phyloP scores from a whole-genome alignment of 2,888 invertebrate species.

The Euproctis similis region DNA sequence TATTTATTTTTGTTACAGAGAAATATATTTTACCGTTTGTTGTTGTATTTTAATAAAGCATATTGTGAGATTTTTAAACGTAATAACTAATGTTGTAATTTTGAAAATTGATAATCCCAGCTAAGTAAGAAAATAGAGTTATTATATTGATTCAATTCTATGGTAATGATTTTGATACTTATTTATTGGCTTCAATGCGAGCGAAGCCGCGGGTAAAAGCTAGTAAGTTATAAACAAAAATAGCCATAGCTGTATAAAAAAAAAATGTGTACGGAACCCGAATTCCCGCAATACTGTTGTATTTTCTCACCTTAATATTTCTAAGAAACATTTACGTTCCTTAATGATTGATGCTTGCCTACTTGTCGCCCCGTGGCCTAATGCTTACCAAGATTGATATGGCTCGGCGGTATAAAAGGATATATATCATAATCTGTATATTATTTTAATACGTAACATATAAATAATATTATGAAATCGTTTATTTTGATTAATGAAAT shows the following conservation, averaged over 20 bases:
- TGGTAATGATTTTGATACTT: too few relatives aligned
- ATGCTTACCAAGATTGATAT: slow-evolving; percentile 57
- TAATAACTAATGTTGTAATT: too few relatives aligned
- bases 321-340: slow-evolving; percentile 41
- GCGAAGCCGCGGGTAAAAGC: too few relatives aligned
- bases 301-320: slow-evolving; percentile 46
- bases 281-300: slow-evolving; percentile 3
- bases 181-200: too few relatives aligned
- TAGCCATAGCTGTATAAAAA: not conserved
- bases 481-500: slow-evolving; percentile 23
- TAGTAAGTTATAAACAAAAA: too few relatives aligned
- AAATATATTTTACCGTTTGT: too few relatives aligned
- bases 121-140: too few relatives aligned
- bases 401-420: slow-evolving; percentile 32
- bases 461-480: slow-evolving; percentile 9
- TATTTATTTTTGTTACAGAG: too few relatives aligned
- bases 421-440: slow-evolving; percentile 29
- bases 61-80: too few relatives aligned
- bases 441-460: slow-evolving; percentile 25
- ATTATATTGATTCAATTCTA: too few relatives aligned
- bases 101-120: too few relatives aligned
- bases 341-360: slow-evolving; percentile 60
- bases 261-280: slow-evolving; percentile 12
- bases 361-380: slow-evolving; percentile 52
- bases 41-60: too few relatives aligned